Percentiles rank a stretch among this genome's conserved stretches.
These are phyloP conservation scores for Automeris io DNA, from an alignment of 2,888 invertebrate species.

Conservation along the genomic window DNA sequence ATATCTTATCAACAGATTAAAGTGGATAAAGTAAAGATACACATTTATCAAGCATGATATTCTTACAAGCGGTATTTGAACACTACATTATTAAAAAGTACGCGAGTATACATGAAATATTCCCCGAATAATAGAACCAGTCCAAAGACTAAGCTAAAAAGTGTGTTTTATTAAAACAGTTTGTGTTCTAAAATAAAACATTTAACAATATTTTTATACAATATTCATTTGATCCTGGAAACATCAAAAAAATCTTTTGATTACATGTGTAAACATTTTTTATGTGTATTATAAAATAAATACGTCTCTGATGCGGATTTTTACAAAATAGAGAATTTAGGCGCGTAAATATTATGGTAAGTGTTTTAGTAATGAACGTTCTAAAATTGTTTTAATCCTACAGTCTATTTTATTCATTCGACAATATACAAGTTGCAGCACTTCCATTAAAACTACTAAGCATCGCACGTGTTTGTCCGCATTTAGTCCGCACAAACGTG, in stretches of 20 bases:
- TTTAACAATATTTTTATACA: background rate
- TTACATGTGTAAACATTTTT: background rate
- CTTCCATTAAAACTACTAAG: too few species aligned
- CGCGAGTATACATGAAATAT: background rate
- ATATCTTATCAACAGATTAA: slow-evolving; percentile 53
- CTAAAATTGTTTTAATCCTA: slow-evolving; percentile 2
- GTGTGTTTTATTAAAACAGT: background rate
- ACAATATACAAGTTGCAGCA: too few species aligned
- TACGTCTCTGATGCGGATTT: too few species aligned
- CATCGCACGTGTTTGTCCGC: too few species aligned
- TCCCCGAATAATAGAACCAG: background rate
- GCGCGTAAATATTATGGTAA: background rate
- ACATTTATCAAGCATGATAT: slow-evolving; percentile 23
- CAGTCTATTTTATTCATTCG: too few species aligned
- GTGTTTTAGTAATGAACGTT: background rate
- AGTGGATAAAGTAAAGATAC: slow-evolving; percentile 32
- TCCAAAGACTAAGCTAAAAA: background rate
- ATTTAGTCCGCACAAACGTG: too few species aligned
- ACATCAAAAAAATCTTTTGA: background rate
- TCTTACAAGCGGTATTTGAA: slow-evolving; percentile 28
- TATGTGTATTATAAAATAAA: background rate
- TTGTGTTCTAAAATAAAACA: background rate
- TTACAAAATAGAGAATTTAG: background rate
- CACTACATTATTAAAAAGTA: background rate
- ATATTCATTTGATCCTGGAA: background rate